These are phyloP conservation scores for Sebastes miniatus DNA, from an alignment of 2,797 vertebrate species.

Conservation along the genomic window DNA sequence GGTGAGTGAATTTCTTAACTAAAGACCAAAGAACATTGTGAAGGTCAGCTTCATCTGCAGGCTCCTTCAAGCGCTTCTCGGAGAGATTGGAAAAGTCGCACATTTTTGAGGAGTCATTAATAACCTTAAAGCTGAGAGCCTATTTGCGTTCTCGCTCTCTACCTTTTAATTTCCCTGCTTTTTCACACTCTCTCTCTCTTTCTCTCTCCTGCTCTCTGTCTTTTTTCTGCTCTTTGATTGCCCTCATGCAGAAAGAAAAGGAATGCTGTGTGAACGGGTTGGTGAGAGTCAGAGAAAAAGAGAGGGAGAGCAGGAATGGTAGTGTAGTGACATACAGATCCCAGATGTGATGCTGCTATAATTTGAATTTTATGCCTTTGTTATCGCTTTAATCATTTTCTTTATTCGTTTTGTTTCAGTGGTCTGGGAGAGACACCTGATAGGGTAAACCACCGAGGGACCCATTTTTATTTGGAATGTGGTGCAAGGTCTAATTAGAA, in stretches of 20 bases:
- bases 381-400: conserved; percentile 99
- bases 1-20: conserved; percentile 99
- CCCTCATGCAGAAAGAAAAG: conserved; percentile 85
- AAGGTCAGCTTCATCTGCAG: conserved; percentile 99
- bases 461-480: conserved; percentile 99
- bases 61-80: conserved; percentile 99
- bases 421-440: conserved; percentile 97
- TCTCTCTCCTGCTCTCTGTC: conserved; percentile 75
- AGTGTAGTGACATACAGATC: conserved; percentile 93
- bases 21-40: conserved; percentile 99
- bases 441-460: conserved; percentile 97
- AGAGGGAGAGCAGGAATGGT: conserved; percentile 74
- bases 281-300: conserved; percentile 51
- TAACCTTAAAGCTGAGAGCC: conserved; percentile 99
- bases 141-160: conserved; percentile 99
- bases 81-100: conserved; percentile 99
- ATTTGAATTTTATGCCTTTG: conserved; percentile 99
- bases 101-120: conserved; percentile 99
- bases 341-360: conserved; percentile 99
- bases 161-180: conserved; percentile 94
- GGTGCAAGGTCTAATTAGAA: conserved; percentile 99
- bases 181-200: conserved; percentile 76
- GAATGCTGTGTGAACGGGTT: conserved; percentile 58
- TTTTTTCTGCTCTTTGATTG: conserved; percentile 79
- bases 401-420: conserved; percentile 99